phyloP scores from a whole-genome alignment of 2,113 vertebrate genomes.

The Phyllostomus discolor region DNA sequence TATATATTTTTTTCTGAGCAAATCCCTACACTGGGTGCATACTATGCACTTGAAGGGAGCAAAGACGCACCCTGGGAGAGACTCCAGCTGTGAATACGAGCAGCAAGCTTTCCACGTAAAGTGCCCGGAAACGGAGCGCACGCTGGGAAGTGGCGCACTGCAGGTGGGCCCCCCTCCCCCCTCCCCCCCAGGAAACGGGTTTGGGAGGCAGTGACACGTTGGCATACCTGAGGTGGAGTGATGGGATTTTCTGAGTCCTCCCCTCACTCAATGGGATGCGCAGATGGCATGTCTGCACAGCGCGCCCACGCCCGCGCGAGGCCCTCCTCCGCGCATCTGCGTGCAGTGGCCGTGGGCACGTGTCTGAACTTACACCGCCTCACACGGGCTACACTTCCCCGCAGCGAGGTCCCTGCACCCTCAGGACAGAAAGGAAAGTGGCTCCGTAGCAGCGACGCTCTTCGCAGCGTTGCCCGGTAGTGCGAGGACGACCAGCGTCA shows the following conservation, averaged over 20 bases:
- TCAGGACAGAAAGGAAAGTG: not conserved
- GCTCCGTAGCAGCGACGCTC: not conserved
- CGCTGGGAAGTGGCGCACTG: not conserved
- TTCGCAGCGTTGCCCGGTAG: not conserved
- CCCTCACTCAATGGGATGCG: constrained; percentile 34
- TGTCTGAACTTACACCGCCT: not conserved
- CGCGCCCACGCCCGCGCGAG: not conserved
- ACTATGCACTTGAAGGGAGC: not conserved
- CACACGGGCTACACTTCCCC: not conserved
- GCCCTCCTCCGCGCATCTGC: not conserved
- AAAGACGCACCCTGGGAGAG: not conserved
- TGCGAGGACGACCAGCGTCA: not conserved
- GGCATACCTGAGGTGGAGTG: constrained; percentile 1
- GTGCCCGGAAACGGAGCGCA: not conserved
- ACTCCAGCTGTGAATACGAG: not conserved
- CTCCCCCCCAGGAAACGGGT: not conserved
- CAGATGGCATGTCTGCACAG: constrained; percentile 20
- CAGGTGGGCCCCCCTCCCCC: not conserved
- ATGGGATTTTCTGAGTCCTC: constrained; percentile 25
- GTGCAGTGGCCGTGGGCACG: not conserved
- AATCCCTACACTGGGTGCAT: not conserved
- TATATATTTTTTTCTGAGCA: not conserved
- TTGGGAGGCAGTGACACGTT: not conserved
- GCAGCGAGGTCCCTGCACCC: not conserved
- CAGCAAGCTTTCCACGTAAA: not conserved